Conservation (phyloP, 2,797 vertebrate species). For the Argya squamiceps region DNA sequence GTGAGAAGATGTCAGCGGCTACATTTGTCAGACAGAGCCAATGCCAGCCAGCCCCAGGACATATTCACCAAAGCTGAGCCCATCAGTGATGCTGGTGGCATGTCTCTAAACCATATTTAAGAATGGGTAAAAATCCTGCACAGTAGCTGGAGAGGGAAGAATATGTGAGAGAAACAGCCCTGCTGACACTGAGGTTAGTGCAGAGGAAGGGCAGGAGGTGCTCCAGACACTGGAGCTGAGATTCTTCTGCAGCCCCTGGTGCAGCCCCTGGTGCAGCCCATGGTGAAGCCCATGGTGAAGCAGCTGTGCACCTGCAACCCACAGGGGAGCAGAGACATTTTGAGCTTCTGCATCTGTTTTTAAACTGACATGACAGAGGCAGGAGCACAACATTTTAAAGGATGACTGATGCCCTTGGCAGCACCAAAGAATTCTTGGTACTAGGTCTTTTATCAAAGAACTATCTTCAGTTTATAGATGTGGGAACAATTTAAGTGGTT, state of each 20-base stretch:
- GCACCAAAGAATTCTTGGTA: not conserved
- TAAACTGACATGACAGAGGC: not conserved
- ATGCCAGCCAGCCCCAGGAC: not conserved
- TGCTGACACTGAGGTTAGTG: not conserved
- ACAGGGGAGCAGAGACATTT: not conserved
- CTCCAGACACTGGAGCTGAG: rapidly evolving
- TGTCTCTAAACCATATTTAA: not conserved
- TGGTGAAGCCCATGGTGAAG: not conserved
- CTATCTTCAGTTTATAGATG: not conserved
- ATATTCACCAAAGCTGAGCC: not conserved
- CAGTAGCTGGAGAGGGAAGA: not conserved
- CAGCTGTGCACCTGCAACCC: not conserved
- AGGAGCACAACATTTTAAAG: not conserved
- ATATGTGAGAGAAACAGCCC: not conserved
- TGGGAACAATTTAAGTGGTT: not conserved
- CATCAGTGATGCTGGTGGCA: not conserved
- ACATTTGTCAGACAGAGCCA: not conserved
- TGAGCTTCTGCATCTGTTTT: not conserved
- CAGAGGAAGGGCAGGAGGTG: not conserved
- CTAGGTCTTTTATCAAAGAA: not conserved
- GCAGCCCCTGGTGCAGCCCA: not conserved
- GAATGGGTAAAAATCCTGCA: not conserved
- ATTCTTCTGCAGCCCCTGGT: not conserved
- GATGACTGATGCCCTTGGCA: not conserved
- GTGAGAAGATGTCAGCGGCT: not conserved